A percentile compares a stretch with the other conserved stretches of the same genome.
Conservation (phyloP, 2,888 invertebrate species). For the Nemotelus pantherinus region DNA sequence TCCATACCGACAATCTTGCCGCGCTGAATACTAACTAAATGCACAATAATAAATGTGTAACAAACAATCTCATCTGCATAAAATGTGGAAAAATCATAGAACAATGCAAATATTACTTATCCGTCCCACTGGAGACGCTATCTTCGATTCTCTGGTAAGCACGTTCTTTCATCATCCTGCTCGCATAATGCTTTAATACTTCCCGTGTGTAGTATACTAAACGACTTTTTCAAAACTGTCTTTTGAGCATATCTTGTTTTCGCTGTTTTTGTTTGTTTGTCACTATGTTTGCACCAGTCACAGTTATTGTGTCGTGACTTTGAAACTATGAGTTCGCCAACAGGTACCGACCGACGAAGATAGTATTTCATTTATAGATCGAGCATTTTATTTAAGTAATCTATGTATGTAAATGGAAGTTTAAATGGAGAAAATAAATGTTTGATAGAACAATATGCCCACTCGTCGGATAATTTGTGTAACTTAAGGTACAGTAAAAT, state of each 20-base stretch:
- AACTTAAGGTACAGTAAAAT: not conserved
- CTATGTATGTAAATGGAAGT: too few relatives aligned
- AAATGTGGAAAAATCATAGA: constrained; percentile 41
- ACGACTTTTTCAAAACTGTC: too few relatives aligned
- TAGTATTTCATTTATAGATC: not conserved
- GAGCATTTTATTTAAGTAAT: too few relatives aligned
- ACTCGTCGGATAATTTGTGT: constrained; percentile 30
- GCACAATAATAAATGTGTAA: constrained; percentile 35
- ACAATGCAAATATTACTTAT: constrained; percentile 49
- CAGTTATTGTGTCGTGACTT: constrained; percentile 19
- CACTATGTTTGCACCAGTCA: not conserved
- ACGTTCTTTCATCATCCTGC: too few relatives aligned
- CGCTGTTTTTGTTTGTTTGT: not conserved
- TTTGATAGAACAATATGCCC: constrained; percentile 37
- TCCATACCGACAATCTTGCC: constrained; percentile 7
- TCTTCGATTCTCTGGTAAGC: too few relatives aligned
- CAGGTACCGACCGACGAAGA: constrained; percentile 8
- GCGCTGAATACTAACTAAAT: constrained; percentile 17
- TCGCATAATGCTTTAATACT: too few relatives aligned
- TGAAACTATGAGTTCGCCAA: constrained; percentile 19
- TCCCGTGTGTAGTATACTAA: too few relatives aligned
- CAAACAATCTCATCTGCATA: constrained; percentile 34
- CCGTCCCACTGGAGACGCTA: not conserved
- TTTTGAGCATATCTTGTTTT: too few relatives aligned
- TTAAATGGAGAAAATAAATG: not conserved